phyloP scores from a whole-genome alignment of 2,797 vertebrate genomes.

The Phalloptychus januarius region DNA sequence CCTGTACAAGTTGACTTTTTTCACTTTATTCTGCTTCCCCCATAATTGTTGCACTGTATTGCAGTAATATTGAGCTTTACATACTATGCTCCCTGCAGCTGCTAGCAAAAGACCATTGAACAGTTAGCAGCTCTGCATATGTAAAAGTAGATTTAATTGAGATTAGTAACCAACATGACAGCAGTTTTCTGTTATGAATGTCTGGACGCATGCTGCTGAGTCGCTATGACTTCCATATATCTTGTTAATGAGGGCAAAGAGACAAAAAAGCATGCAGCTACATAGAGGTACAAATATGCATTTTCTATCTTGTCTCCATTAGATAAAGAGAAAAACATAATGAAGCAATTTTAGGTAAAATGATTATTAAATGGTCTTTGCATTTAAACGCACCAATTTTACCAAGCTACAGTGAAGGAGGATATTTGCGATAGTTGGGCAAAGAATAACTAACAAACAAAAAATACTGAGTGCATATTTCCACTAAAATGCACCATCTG shows the following conservation, averaged over 20 bases:
- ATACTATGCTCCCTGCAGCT: background rate
- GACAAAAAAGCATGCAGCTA: conserved; percentile 41
- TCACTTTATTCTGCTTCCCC: background rate
- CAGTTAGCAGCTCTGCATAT: conserved; percentile 30
- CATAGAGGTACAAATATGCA: conserved; percentile 48
- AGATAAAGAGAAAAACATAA: conserved; percentile 27
- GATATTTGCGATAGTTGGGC: background rate
- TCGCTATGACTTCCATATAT: conserved; percentile 39
- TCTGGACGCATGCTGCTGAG: conserved; percentile 28
- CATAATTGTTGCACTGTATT: background rate
- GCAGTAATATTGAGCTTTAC: conserved; percentile 22
- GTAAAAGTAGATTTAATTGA: conserved; percentile 43
- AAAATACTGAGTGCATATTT: background rate
- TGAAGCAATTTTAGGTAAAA: background rate
- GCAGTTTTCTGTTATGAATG: conserved; percentile 54
- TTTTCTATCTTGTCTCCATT: conserved; percentile 22
- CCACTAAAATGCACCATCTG: background rate
- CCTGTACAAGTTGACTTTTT: no score
- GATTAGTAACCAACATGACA: conserved; percentile 40
- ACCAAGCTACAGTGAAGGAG: background rate
- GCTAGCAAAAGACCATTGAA: conserved; percentile 2
- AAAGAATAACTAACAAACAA: background rate
- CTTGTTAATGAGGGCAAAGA: conserved; percentile 55
- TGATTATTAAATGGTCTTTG: background rate
- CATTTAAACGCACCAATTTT: background rate